phyloP scores from a whole-genome alignment of 2,797 vertebrate species.

The Megalops cyprinoides region DNA sequence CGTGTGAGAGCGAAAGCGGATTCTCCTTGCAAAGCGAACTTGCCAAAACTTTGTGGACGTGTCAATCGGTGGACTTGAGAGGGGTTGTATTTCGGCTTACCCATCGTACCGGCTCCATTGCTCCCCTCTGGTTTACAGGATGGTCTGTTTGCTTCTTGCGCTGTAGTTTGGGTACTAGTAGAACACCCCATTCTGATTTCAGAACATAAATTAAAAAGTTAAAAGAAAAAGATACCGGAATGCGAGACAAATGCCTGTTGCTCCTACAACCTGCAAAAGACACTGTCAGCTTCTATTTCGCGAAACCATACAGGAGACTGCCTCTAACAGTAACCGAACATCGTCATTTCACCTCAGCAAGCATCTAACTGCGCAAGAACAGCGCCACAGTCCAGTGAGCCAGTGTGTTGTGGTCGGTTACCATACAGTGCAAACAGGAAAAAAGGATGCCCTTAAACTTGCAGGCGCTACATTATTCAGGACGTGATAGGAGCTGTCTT shows the following conservation, averaged over 20 bases:
- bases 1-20: background rate
- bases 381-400: background rate
- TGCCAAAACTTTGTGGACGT: background rate
- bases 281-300: background rate
- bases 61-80: background rate
- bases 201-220: conserved; percentile 2
- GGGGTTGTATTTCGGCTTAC: background rate
- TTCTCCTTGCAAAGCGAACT: background rate
- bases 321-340: background rate
- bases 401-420: background rate
- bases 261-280: background rate
- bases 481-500: conserved; percentile 4
- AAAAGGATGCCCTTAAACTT: conserved; percentile 3
- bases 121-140: conserved; percentile 15
- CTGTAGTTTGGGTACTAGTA: conserved; percentile 16
- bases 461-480: conserved; percentile 11
- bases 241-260: background rate
- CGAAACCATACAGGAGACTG: background rate
- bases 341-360: background rate
- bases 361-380: background rate
- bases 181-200: conserved; percentile 21
- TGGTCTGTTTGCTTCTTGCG: background rate
- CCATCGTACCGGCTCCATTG: conserved; percentile 7
- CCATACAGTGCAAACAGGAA: conserved; percentile 3
- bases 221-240: background rate